A percentile compares a stretch with the other conserved stretches of the same genome.
These are phyloP conservation scores for Lytechinus pictus DNA, from an alignment of 35 echinoderm and acorn worm genomes.

Conservation along the genomic window DNA sequence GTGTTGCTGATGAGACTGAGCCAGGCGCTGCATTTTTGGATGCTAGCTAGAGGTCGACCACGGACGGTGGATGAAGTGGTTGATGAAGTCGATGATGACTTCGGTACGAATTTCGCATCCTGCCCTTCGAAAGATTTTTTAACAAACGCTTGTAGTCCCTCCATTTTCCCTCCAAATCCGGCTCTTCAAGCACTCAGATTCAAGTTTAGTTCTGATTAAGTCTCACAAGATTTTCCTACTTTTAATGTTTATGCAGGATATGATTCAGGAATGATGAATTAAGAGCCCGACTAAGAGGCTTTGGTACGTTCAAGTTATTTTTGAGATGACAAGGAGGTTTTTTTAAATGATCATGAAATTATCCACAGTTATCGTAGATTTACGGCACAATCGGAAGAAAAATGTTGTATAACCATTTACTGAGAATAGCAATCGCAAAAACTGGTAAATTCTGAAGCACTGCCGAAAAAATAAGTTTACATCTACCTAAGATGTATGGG, in stretches of 20 bases:
- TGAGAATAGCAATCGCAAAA: background rate
- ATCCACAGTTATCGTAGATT: no score
- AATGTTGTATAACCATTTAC: no score
- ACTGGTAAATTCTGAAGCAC: background rate
- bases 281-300: no score
- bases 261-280: background rate
- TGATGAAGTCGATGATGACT: slow-evolving; percentile 24
- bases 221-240: background rate
- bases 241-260: background rate
- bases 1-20: slow-evolving; percentile 69
- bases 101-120: slow-evolving; percentile 33
- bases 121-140: slow-evolving; percentile 82
- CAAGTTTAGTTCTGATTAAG: no score
- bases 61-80: slow-evolving; percentile 52
- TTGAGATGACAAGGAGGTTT: no score
- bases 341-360: no score
- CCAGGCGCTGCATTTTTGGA: slow-evolving; percentile 78
- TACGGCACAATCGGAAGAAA: no score
- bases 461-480: background rate
- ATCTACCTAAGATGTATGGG: background rate
- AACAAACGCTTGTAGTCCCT: slow-evolving; percentile 88
- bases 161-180: slow-evolving; percentile 34
- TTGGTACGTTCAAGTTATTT: no score
- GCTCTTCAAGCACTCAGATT: background rate
- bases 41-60: slow-evolving; percentile 63